These are phyloP conservation scores for Dendronephthya gigantea DNA, from an alignment of 64 coral and sea anemone genomes.

Conservation along the genomic window DNA sequence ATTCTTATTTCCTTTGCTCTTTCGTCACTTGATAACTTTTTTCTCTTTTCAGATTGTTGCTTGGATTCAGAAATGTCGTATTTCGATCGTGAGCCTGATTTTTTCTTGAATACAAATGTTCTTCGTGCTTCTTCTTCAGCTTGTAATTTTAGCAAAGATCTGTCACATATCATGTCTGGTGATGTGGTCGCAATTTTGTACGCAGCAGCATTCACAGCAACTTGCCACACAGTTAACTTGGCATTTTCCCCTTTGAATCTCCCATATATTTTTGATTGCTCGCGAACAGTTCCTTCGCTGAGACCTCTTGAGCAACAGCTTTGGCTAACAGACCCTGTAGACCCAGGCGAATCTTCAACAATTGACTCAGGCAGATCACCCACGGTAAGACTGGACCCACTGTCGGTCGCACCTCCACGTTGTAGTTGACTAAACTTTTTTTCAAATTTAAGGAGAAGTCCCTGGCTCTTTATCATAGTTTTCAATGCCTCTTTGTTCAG, in stretches of 20 bases:
- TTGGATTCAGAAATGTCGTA: not conserved
- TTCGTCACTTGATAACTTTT: constrained; percentile 31
- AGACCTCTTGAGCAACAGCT: not conserved
- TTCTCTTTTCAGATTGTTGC: constrained; percentile 24
- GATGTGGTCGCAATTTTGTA: constrained; percentile 14
- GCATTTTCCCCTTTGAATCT: constrained; percentile 11
- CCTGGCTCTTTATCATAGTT: constrained; percentile 41
- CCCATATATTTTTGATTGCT: constrained; percentile 35
- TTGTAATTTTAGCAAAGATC: constrained; percentile 11
- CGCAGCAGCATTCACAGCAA: constrained; percentile 15
- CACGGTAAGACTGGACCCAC: constrained; percentile 1
- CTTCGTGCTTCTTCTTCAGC: constrained; percentile 38
- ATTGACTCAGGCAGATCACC: not conserved
- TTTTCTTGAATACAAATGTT: constrained; percentile 42
- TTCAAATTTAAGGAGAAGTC: constrained; percentile 36
- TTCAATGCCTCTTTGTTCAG: constrained; percentile 35
- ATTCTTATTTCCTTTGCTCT: constrained; percentile 36
- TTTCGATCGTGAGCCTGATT: constrained; percentile 43
- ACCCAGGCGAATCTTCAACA: not conserved
- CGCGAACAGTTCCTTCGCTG: constrained; percentile 21
- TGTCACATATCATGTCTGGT: constrained; percentile 32
- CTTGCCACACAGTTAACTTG: constrained; percentile 31
- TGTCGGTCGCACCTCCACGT: not conserved
- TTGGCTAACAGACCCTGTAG: not conserved
- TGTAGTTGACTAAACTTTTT: constrained; percentile 35